Evolutionary conservation across 2,797 vertebrate species (phyloP).

Genomic region (Pseudochirops cupreus): DNA sequence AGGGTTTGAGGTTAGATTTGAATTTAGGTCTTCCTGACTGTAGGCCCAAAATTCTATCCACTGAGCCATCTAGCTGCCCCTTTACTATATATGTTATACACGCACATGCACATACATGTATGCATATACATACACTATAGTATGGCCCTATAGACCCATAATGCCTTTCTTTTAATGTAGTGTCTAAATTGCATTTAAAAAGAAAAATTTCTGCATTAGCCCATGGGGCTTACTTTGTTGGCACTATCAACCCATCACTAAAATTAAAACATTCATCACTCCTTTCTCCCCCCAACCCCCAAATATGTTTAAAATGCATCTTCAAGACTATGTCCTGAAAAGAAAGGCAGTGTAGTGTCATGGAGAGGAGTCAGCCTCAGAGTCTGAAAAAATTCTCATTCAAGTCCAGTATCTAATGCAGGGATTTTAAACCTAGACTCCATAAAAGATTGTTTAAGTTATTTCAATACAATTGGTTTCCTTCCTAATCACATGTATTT

Average conservation of each 20-base stretch:
- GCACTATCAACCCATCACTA: neutral
- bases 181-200: neutral
- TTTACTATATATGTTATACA: neutral
- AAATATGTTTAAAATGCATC: neutral
- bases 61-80: neutral
- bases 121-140: neutral
- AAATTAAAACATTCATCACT: neutral
- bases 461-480: neutral
- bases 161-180: neutral
- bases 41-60: neutral
- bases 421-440: neutral
- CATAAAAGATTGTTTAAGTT: neutral
- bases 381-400: neutral
- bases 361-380: neutral
- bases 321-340: neutral
- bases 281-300: neutral
- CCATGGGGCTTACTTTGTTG: neutral
- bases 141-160: neutral
- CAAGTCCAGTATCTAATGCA: neutral
- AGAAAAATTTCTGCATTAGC: neutral
- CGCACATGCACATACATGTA: too few relatives aligned
- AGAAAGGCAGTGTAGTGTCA: neutral
- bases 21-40: neutral
- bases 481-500: neutral
- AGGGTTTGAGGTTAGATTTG: neutral